Evolutionary conservation across 2,113 vertebrate genomes (phyloP).

Genomic region (Thomomys bottae): DNA sequence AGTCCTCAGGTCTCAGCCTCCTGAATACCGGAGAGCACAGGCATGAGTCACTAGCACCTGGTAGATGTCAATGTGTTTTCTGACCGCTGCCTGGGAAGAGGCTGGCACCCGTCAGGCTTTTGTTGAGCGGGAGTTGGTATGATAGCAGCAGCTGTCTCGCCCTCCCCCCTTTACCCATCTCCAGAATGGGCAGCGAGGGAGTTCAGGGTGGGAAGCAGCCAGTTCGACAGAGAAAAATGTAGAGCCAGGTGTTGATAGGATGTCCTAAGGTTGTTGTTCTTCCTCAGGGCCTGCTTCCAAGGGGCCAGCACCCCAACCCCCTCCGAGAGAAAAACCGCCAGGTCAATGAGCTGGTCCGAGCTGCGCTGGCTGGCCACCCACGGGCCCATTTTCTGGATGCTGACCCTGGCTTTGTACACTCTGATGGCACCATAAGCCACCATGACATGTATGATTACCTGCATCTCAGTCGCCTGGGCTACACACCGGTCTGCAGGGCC

Average conservation of each 20-base stretch:
- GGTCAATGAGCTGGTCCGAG: constrained; percentile 89
- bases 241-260: neutral
- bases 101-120: neutral
- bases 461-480: constrained; percentile 91
- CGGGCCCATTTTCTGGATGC: constrained; percentile 88
- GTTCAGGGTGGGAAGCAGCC: neutral
- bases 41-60: no score
- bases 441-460: constrained; percentile 96
- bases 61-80: neutral
- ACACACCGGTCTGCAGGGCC: constrained; percentile 89
- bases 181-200: neutral
- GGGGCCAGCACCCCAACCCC: constrained; percentile 91
- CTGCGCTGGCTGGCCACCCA: constrained; percentile 83
- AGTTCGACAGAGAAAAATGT: neutral
- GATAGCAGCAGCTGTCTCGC: neutral
- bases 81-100: neutral
- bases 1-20: no score
- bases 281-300: constrained; percentile 90
- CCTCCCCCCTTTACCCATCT: neutral
- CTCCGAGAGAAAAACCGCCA: constrained; percentile 88
- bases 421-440: constrained; percentile 92
- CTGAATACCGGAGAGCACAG: no score
- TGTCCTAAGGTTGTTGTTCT: neutral
- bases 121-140: neutral
- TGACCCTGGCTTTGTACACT: constrained; percentile 92